Conservation (phyloP, 2,113 vertebrate species). For the Solea senegalensis region DNA sequence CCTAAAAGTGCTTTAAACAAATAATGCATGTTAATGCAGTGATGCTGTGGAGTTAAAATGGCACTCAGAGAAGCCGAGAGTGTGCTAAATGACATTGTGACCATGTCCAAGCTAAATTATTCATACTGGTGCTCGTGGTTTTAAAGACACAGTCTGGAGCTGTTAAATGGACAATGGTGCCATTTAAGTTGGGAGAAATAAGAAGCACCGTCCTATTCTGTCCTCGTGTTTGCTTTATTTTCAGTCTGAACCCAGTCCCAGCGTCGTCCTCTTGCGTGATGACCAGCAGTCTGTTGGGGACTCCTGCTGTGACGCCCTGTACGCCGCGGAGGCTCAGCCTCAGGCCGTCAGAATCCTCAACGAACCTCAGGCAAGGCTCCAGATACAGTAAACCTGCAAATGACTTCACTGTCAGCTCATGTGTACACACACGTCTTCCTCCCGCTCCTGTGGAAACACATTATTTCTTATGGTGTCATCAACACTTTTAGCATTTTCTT, state of each 20-base stretch:
- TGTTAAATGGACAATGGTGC: not conserved
- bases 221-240: slow-evolving; percentile 14
- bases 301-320: slow-evolving; percentile 89
- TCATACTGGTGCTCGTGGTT: slow-evolving; percentile 20
- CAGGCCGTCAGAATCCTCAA: slow-evolving; percentile 95
- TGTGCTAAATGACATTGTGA: too few relatives aligned
- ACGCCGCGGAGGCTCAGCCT: slow-evolving; percentile 91
- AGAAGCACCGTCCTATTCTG: too few relatives aligned
- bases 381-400: too few relatives aligned
- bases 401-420: too few relatives aligned
- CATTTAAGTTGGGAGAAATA: not conserved
- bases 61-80: too few relatives aligned
- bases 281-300: slow-evolving; percentile 85
- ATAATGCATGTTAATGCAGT: too few relatives aligned
- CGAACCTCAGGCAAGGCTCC: slow-evolving; percentile 84
- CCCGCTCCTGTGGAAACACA: too few relatives aligned
- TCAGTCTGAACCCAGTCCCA: slow-evolving; percentile 87
- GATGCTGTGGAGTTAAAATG: too few relatives aligned
- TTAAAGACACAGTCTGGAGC: not conserved
- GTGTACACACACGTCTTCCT: too few relatives aligned
- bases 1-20: not conserved
- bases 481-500: too few relatives aligned
- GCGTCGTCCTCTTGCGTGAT: slow-evolving; percentile 86
- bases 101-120: slow-evolving; percentile 27
- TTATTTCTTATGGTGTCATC: too few relatives aligned